Percentiles rank a stretch among this genome's conserved stretches.
Conservation (phyloP, 2,113 vertebrate species). For the Cyphomyrus discorhynchus region DNA sequence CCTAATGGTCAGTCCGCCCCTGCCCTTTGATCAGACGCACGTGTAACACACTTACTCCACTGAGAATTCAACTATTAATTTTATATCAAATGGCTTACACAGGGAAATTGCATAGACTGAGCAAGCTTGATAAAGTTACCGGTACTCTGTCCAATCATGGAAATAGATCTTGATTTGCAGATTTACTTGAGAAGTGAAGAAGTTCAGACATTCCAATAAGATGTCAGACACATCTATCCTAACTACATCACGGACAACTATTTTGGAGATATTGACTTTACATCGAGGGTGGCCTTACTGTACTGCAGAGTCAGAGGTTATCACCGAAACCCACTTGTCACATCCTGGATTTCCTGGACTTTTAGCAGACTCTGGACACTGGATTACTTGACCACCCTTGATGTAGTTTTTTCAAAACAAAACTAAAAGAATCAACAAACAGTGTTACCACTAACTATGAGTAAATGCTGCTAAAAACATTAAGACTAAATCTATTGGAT, state of each 20-base stretch:
- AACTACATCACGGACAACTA: neutral
- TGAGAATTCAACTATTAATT: neutral
- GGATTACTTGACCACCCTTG: neutral
- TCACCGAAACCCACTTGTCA: neutral
- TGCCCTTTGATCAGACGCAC: neutral
- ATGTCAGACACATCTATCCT: neutral
- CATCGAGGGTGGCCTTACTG: neutral
- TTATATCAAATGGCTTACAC: neutral
- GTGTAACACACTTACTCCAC: neutral
- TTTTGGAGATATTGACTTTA: neutral
- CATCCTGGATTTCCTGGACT: neutral
- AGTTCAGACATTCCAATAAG: neutral
- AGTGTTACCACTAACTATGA: neutral
- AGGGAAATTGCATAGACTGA: slow-evolving; percentile 7
- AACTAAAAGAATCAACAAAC: neutral
- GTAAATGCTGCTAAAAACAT: slow-evolving; percentile 3
- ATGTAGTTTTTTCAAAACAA: neutral
- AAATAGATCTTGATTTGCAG: neutral
- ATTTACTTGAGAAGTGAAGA: neutral
- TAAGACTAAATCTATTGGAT: slow-evolving; percentile 15
- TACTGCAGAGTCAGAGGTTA: neutral
- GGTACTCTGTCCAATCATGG: neutral
- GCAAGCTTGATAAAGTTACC: neutral
- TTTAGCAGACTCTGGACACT: neutral
- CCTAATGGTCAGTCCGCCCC: neutral